Evolutionary conservation across 2,113 vertebrate species (phyloP).

Genomic region (Asarcornis scutulata): DNA sequence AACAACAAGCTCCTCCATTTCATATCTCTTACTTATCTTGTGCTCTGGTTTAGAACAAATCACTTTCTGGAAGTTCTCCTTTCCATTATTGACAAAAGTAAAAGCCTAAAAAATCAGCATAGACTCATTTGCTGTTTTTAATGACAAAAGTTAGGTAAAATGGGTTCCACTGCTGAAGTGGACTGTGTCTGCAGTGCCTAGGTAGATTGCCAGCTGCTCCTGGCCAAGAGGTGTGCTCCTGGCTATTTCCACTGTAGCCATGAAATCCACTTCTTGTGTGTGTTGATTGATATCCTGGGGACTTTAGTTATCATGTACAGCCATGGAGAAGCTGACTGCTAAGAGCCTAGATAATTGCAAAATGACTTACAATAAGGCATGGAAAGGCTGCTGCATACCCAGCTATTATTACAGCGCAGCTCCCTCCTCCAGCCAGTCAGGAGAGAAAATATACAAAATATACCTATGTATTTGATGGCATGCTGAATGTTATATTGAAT

Average conservation of each 20-base stretch:
- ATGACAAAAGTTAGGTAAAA: not conserved
- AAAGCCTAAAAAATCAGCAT: not conserved
- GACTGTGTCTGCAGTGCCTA: not conserved
- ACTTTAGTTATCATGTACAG: not conserved
- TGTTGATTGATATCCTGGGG: not conserved
- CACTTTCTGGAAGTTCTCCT: not conserved
- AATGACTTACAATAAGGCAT: not conserved
- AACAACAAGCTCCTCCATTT: not conserved
- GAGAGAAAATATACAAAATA: not conserved
- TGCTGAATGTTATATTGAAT: not conserved
- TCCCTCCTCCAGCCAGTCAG: not conserved
- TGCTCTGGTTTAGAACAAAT: not conserved
- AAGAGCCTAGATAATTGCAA: slow-evolving; percentile 14
- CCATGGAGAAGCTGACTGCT: not conserved
- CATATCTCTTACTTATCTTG: not conserved
- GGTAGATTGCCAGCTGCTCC: not conserved
- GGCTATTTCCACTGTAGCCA: not conserved
- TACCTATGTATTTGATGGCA: not conserved
- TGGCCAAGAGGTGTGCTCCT: not conserved
- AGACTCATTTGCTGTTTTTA: not conserved
- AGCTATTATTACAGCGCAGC: not conserved
- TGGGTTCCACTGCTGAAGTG: not conserved
- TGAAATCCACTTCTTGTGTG: not conserved
- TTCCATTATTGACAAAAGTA: not conserved
- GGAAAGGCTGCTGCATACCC: not conserved